phyloP scores from a whole-genome alignment of 2,888 invertebrate genomes.

The Aricia artaxerxes region DNA sequence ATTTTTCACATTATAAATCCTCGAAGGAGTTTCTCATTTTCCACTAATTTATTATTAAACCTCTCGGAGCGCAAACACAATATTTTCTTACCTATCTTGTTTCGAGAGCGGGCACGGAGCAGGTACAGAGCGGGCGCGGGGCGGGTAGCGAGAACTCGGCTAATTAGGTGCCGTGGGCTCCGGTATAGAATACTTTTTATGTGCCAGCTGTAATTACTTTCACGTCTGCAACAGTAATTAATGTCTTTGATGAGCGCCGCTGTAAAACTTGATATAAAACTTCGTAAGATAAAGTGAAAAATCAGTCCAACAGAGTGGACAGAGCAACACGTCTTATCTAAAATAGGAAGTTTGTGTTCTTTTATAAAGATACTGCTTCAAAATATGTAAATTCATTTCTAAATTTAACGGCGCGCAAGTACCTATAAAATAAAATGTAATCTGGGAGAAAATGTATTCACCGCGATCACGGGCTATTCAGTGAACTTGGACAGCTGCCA shows the following conservation, averaged over 20 bases:
- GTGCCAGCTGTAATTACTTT: slow-evolving; percentile 1
- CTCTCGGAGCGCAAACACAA: slow-evolving; percentile 3
- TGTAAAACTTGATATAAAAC: not conserved
- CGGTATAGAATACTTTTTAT: not conserved
- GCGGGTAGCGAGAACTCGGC: slow-evolving; percentile 1
- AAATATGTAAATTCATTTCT: slow-evolving; percentile 3
- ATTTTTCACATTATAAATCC: not conserved
- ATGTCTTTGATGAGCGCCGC: not conserved
- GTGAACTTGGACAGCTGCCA: slow-evolving; percentile 28
- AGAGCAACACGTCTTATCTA: not conserved
- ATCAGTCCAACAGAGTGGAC: not conserved
- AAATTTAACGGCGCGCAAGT: not conserved
- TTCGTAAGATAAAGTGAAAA: not conserved
- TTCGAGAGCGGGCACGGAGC: not conserved
- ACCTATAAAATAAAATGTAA: slow-evolving; percentile 19
- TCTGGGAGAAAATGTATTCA: slow-evolving; percentile 19
- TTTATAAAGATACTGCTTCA: not conserved
- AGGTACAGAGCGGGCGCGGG: not conserved
- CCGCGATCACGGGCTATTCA: slow-evolving; percentile 23
- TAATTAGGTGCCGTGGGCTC: not conserved
- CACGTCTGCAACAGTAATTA: not conserved
- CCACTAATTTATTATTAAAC: not conserved
- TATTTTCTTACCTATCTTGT: slow-evolving; percentile 17
- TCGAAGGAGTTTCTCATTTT: not conserved
- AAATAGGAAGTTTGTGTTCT: not conserved